Base-by-base conservation (phyloP, 2,888 invertebrate species). In the Flexamia atlantica region DNA sequence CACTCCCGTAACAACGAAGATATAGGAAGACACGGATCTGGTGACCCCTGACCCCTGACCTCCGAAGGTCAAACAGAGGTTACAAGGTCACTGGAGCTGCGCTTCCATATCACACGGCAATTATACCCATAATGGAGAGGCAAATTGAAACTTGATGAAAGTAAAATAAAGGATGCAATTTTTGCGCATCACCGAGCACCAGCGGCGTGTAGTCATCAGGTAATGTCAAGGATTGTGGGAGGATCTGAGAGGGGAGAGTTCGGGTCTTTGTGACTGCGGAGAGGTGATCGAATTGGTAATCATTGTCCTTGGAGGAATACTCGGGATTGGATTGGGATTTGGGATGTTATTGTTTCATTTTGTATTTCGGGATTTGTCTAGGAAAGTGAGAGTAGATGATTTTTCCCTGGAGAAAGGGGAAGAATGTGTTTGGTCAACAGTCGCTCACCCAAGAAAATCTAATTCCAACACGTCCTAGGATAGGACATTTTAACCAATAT, bases 171-270 rank as follows among this genome's bases (percentile, higher is more conserved):
- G 76, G 42, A 76, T 76, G 76, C 28, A 46, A 46, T 46, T 46
- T 40, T 76, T 76, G 46, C 76, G 46, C 28, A 42, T 76, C 76
- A 76, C 50, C 76, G 46, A 28, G 64, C 64, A 64, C 23, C 57
- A 23, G 46, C 46, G 46, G 12, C 36, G 36, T 36, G 36, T 3
- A 14, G 20, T 25, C 70, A 30, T 70, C 70, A 25, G 30, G 7
- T 72, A 76, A 76, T 76, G 76, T 76, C 76, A 76, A 76, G 76
- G 76, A 25, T 46, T 25, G 76, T 23, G 46, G 76, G 76, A 72
- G 72, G 72, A 9, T 30, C 68, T 17, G 57, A 3, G 25, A 7
- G 64, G 10, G 57, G 4, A 2, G 57, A 5, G 57, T 23, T 57
- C 23, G 28, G 64, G 64, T 64, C 64, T 64, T 64, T 64, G 64